Percentiles rank a stretch among this genome's conserved stretches.
phyloP scores from a whole-genome alignment of 2,888 invertebrate genomes.

The Frankliniella fusca region DNA sequence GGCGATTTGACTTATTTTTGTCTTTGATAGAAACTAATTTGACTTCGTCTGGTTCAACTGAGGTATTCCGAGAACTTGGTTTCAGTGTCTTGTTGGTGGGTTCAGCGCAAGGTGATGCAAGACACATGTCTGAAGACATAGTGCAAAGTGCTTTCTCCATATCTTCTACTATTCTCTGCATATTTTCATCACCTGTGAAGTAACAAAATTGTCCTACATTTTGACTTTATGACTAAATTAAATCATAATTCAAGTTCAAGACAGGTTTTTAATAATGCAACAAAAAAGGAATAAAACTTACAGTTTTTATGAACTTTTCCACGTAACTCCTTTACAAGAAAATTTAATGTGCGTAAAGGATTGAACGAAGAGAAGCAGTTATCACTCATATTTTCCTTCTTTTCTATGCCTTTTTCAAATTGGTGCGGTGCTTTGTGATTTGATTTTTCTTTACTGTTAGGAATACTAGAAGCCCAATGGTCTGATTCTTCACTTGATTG shows the following conservation, averaged over 20 bases:
- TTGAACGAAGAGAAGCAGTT: constrained; percentile 26
- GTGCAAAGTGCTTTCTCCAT: not conserved
- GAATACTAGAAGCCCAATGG: not conserved
- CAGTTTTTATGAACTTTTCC: constrained; percentile 29
- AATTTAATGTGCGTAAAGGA: constrained; percentile 28
- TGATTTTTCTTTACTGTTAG: not conserved
- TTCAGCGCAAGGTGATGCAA: not conserved
- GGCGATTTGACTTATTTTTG: not conserved
- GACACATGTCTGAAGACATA: not conserved
- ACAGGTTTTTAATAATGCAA: not conserved
- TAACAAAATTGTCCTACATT: not conserved
- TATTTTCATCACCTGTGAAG: not conserved
- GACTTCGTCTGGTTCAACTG: not conserved
- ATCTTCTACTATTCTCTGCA: not conserved
- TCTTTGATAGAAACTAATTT: not conserved
- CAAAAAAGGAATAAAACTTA: constrained; percentile 8
- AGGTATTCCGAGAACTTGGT: not conserved
- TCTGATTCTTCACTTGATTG: not conserved
- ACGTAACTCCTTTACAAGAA: constrained; percentile 29
- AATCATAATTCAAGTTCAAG: not conserved
- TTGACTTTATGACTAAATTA: not conserved
- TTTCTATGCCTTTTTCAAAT: not conserved
- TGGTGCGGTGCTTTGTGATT: not conserved
- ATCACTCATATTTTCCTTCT: not conserved
- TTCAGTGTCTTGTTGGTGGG: not conserved